These are phyloP conservation scores for Oncorhynchus clarkii DNA, from an alignment of 2,113 vertebrate genomes.

Conservation along the genomic window DNA sequence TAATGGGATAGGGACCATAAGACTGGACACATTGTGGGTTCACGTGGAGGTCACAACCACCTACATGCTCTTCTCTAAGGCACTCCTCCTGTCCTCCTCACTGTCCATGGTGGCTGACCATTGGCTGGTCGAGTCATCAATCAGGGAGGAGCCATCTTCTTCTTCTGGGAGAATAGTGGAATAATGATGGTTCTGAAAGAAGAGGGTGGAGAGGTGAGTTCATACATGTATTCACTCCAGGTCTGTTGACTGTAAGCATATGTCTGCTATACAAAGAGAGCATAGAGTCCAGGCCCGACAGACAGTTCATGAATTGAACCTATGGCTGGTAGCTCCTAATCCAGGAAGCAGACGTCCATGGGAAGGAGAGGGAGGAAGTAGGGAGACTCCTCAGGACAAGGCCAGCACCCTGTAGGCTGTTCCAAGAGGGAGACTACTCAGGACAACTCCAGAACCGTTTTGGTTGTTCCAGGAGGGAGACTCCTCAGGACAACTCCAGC, in stretches of 20 bases:
- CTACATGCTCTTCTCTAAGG: constrained; percentile 88
- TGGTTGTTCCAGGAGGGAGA: too few species aligned
- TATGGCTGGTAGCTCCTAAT: neutral
- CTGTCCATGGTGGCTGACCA: constrained; percentile 65
- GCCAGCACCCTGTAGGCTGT: too few species aligned
- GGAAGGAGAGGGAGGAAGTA: neutral
- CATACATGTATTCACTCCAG: neutral
- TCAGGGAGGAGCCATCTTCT: constrained; percentile 39
- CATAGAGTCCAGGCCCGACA: neutral
- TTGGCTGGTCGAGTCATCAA: constrained; percentile 66
- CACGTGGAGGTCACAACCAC: constrained; percentile 36
- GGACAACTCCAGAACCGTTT: too few species aligned
- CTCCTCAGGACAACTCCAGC: too few species aligned
- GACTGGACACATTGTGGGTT: neutral
- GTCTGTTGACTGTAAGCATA: neutral
- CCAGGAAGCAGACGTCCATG: constrained; percentile 15
- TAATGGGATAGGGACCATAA: too few species aligned
- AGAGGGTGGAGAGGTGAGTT: constrained; percentile 12
- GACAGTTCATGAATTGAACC: constrained; percentile 15
- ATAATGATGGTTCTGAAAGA: constrained; percentile 58
- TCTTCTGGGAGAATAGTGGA: constrained; percentile 55
- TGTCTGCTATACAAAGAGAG: neutral
- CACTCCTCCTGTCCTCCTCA: constrained; percentile 73
- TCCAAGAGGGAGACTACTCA: too few species aligned
- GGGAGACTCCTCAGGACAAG: too few species aligned